Percentiles rank a stretch among this genome's conserved stretches.
Evolutionary conservation across 1,140 invertebrate genomes (phyloP).

Genomic region (Cydia strobilella): DNA sequence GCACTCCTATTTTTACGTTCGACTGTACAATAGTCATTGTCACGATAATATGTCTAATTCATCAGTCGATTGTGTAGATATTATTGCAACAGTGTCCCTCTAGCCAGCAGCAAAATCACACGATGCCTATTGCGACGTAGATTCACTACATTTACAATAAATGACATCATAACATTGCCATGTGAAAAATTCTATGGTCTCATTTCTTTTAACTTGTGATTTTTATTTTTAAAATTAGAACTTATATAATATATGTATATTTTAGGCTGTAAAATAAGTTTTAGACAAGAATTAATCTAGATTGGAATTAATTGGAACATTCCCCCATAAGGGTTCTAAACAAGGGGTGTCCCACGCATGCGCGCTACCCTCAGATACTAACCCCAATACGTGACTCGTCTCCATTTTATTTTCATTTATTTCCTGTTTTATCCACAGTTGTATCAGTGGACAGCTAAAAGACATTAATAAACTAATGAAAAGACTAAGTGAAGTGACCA

Average conservation of each 20-base stretch:
- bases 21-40: too few relatives aligned
- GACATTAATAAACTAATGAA: constrained; percentile 34
- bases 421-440: constrained; percentile 47
- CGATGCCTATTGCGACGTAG: background rate
- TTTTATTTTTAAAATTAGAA: too few relatives aligned
- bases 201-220: background rate
- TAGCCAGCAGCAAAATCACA: background rate
- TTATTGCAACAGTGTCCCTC: background rate
- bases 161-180: background rate
- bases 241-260: background rate
- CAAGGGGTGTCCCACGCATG: constrained; percentile 49
- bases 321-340: constrained; percentile 29
- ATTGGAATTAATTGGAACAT: background rate
- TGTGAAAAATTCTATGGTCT: background rate
- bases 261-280: background rate
- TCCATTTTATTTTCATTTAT: constrained; percentile 72
- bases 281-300: constrained; percentile 31
- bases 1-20: too few relatives aligned
- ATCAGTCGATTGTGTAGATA: background rate
- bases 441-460: constrained; percentile 32
- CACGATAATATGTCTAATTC: background rate
- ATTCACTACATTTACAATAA: background rate
- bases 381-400: constrained; percentile 56
- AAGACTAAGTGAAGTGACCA: constrained; percentile 12
- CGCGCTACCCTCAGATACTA: constrained; percentile 43